Percentiles rank a stretch among this genome's conserved stretches.
Evolutionary conservation across 2,113 vertebrate species (phyloP).

Genomic region (Psilopogon haemacephalus): DNA sequence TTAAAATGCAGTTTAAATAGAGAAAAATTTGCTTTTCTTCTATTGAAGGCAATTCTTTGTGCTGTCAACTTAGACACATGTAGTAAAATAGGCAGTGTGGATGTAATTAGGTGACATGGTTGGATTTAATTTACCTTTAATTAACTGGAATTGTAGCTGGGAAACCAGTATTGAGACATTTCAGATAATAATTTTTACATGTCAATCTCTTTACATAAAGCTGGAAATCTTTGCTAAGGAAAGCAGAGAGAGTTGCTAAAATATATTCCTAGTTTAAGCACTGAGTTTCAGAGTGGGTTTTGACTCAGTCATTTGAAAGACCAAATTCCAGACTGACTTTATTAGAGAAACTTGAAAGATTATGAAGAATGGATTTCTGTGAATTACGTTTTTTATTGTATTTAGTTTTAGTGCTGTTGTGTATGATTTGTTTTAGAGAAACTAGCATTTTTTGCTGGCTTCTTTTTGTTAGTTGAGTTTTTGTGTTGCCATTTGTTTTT

Average conservation of each 20-base stretch:
- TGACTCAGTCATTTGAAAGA: background rate
- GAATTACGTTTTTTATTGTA: background rate
- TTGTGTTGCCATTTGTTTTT: accelerated
- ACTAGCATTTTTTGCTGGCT: accelerated
- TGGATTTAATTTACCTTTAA: constrained; percentile 70
- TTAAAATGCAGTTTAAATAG: constrained; percentile 70
- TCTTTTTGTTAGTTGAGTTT: background rate
- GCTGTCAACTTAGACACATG: constrained; percentile 59
- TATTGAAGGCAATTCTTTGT: constrained; percentile 69
- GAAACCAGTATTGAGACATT: constrained; percentile 10
- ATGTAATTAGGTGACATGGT: constrained; percentile 65
- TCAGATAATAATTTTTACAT: constrained; percentile 13
- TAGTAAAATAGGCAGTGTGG: constrained; percentile 59
- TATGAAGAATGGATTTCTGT: background rate
- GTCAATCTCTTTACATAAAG: background rate
- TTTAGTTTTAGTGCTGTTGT: background rate
- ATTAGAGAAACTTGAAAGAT: background rate
- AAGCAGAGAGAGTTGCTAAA: background rate
- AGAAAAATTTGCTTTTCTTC: constrained; percentile 69
- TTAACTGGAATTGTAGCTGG: constrained; percentile 34
- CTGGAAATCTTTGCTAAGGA: background rate
- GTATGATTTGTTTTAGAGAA: background rate
- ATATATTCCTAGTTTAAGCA: background rate
- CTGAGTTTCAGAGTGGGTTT: background rate
- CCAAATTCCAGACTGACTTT: background rate